Percentiles rank a stretch among this genome's conserved stretches.
Evolutionary conservation across 2,888 invertebrate species (phyloP).

Genomic region (Microchrysa polita): DNA sequence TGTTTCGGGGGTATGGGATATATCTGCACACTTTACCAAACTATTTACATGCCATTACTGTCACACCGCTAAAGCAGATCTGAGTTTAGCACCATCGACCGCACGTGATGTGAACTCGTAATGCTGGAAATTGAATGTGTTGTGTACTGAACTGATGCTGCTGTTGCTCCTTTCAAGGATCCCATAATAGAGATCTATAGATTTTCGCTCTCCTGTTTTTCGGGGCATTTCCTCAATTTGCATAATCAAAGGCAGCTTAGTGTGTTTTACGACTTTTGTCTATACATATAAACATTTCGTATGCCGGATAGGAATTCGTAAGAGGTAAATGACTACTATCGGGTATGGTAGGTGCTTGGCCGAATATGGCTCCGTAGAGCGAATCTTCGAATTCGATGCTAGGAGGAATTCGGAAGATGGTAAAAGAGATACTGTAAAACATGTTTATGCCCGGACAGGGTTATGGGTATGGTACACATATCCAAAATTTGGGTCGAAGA

Average conservation of each 20-base stretch:
- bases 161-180: background rate
- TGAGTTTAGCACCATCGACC: background rate
- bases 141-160: background rate
- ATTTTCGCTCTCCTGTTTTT: background rate
- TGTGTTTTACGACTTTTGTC: constrained; percentile 32
- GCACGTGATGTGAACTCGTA: constrained; percentile 6
- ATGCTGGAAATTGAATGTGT: background rate
- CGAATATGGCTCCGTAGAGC: too few species aligned
- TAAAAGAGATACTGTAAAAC: too few species aligned
- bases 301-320: too few species aligned
- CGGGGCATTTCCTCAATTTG: constrained; percentile 28
- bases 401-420: too few species aligned
- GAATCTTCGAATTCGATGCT: too few species aligned
- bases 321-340: too few species aligned
- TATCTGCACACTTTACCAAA: background rate
- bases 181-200: background rate
- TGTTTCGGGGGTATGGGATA: background rate
- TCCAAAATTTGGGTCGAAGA: too few species aligned
- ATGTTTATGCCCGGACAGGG: too few species aligned
- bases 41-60: constrained; percentile 22
- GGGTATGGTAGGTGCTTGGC: too few species aligned
- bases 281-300: background rate
- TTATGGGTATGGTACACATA: too few species aligned
- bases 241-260: constrained; percentile 37
- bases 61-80: constrained; percentile 3